Percentiles rank a stretch among this genome's conserved stretches.
These are phyloP conservation scores for Ramphastos sulfuratus DNA, from an alignment of 2,113 vertebrate genomes.

Conservation along the genomic window DNA sequence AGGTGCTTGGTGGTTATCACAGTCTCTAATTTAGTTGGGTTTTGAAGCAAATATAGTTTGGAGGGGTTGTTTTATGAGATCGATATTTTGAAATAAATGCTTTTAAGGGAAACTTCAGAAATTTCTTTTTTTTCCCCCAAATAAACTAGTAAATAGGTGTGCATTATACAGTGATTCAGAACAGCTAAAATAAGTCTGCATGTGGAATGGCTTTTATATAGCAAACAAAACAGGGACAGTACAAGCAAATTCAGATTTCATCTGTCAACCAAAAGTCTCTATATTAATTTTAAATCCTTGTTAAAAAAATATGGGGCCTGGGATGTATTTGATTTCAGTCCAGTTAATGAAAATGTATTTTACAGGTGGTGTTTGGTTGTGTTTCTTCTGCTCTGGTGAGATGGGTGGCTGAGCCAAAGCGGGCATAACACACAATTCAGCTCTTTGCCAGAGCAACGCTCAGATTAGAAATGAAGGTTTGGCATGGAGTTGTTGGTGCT, in stretches of 20 bases:
- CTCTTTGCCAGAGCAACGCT: slow-evolving; percentile 46
- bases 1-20: slow-evolving; percentile 66
- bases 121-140: background rate
- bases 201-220: background rate
- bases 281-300: background rate
- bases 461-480: slow-evolving; percentile 61
- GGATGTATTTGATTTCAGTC: background rate
- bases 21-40: slow-evolving; percentile 55
- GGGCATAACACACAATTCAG: background rate
- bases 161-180: background rate
- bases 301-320: background rate
- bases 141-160: slow-evolving; percentile 29
- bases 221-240: slow-evolving; percentile 11
- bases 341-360: slow-evolving; percentile 48
- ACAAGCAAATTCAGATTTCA: slow-evolving; percentile 6
- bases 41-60: slow-evolving; percentile 67
- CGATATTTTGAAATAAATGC: slow-evolving; percentile 14
- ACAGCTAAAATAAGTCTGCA: background rate
- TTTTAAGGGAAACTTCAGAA: background rate
- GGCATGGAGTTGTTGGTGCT: slow-evolving; percentile 67
- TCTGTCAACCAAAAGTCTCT: background rate
- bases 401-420: slow-evolving; percentile 60
- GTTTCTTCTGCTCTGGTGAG: slow-evolving; percentile 60
- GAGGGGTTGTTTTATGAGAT: background rate
- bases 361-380: slow-evolving; percentile 62